phyloP scores from a whole-genome alignment of 1,140 invertebrate species.

The Drosophila eugracilis region DNA sequence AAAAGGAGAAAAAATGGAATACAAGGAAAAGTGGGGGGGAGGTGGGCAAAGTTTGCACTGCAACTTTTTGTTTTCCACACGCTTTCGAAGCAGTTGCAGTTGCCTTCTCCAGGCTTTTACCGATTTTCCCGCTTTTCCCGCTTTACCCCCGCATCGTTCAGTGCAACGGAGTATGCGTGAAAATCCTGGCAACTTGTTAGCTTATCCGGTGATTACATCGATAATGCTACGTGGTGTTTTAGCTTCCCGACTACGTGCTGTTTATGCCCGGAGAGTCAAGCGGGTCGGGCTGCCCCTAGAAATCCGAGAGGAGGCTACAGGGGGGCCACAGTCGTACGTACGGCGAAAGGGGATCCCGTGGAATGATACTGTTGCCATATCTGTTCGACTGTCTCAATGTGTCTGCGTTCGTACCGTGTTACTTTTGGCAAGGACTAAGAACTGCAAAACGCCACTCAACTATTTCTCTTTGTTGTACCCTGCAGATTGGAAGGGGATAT shows the following conservation, averaged over 20 bases:
- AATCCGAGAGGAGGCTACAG: conserved; percentile 7
- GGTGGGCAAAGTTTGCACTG: conserved; percentile 50
- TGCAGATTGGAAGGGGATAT: not conserved
- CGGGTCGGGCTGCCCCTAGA: conserved; percentile 8
- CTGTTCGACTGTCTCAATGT: conserved; percentile 41
- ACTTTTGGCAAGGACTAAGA: conserved; percentile 47
- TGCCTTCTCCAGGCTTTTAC: conserved; percentile 2
- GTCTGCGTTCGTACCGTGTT: conserved; percentile 28
- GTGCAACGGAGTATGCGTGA: conserved; percentile 68
- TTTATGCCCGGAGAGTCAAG: conserved; percentile 49
- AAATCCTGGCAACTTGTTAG: conserved; percentile 85
- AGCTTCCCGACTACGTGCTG: conserved; percentile 77
- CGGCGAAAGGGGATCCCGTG: conserved; percentile 3
- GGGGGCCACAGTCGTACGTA: too few relatives aligned
- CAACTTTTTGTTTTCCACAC: conserved; percentile 47
- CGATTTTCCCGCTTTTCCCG: not conserved
- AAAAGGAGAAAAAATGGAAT: conserved; percentile 3
- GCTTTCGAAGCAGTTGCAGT: conserved; percentile 38
- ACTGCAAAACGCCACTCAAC: conserved; percentile 54
- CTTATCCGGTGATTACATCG: conserved; percentile 85
- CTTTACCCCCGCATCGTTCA: not conserved
- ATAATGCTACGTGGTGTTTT: conserved; percentile 84
- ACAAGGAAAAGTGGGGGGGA: not conserved
- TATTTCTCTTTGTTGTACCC: conserved; percentile 63
- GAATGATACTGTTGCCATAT: conserved; percentile 74